Evolutionary conservation across 2,888 invertebrate genomes (phyloP).

Genomic region (Caenorhabditis auriculariae): DNA sequence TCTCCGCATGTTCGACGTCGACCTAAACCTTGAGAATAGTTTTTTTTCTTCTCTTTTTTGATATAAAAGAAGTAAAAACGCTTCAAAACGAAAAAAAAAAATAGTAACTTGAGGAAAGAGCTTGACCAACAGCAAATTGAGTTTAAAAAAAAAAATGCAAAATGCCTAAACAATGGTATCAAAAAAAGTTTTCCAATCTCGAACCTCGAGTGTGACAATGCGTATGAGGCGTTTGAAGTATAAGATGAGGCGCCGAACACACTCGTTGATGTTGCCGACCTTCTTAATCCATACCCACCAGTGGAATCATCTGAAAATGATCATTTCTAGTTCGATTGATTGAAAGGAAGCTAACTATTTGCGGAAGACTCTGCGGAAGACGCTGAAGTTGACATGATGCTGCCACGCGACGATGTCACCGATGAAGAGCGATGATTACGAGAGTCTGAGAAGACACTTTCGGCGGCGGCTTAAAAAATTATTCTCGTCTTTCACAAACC

Average conservation of each 20-base stretch:
- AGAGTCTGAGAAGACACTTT: too few relatives aligned
- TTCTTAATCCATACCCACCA: slow-evolving; percentile 10
- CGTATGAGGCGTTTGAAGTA: slow-evolving; percentile 28
- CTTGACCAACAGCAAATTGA: too few relatives aligned
- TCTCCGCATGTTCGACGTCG: slow-evolving; percentile 41
- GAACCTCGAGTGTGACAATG: too few relatives aligned
- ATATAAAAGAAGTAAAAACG: too few relatives aligned
- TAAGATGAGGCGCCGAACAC: slow-evolving; percentile 19
- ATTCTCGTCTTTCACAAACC: background rate
- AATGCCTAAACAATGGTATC: too few relatives aligned
- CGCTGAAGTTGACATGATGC: slow-evolving; percentile 23
- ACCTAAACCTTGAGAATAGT: slow-evolving; percentile 10
- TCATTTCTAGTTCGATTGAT: too few relatives aligned
- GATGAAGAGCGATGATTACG: slow-evolving; percentile 10
- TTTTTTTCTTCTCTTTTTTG: too few relatives aligned
- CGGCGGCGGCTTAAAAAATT: background rate
- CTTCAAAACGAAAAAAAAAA: too few relatives aligned
- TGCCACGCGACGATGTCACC: slow-evolving; percentile 15
- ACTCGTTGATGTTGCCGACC: slow-evolving; percentile 27
- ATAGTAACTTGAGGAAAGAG: too few relatives aligned
- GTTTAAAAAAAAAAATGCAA: too few relatives aligned
- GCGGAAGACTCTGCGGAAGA: slow-evolving; percentile 1
- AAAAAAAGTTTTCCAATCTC: too few relatives aligned
- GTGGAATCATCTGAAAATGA: background rate
- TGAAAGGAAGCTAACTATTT: slow-evolving; percentile 1